Evolutionary conservation across 2,888 invertebrate species (phyloP), one percentile per base, ranked within the genome.

Genomic region (Cheilosia vulpina): DNA sequence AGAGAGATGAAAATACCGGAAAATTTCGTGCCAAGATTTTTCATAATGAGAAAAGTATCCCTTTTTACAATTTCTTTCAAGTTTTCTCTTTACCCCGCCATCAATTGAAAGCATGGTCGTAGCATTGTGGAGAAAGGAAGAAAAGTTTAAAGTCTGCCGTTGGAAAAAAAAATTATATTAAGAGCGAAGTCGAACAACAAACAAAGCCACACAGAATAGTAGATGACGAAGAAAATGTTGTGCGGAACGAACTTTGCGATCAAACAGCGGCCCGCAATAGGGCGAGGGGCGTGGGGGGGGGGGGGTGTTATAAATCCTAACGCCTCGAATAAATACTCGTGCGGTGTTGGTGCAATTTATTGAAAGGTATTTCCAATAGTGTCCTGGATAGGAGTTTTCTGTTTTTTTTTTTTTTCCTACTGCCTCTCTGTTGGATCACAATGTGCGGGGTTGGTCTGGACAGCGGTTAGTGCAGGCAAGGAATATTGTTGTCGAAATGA

Each of bases 21-120:
- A 82, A 78, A 87, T 69, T 77, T 65, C 77, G 77, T 87, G 87
- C 87, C 87, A 87, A 87, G 77, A 78, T 82, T 87, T 82, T 65
- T 78, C 69, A 78, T 82, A 87, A 82, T 82, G 87, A 87, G 73
- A 82, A 87, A 82, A 82, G 73, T 82, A 82, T 77, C 76, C 58
- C 38, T 85, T 68, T 66, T 76, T 68, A 68, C 81, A 55, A 76
- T 62, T 57, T 58, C 52, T 21, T 41, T 17, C 52, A 19, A 15
- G 27, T 50, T 19, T 15, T 27, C 27, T n/a, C 19, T n/a, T 19
- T n/a, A 15, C 13, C 31, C 17, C 19, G 31, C 38, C 11, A 15
- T 9, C 15, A 17, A 13, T 11, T 52, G 17, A 41, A 62, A 53
- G 55, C 47, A 62, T 52, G 15, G 13, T 38, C 60, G 21, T 63